These are phyloP conservation scores for Callaeas wilsoni DNA, from an alignment of 2,113 vertebrate genomes.

Conservation along the genomic window DNA sequence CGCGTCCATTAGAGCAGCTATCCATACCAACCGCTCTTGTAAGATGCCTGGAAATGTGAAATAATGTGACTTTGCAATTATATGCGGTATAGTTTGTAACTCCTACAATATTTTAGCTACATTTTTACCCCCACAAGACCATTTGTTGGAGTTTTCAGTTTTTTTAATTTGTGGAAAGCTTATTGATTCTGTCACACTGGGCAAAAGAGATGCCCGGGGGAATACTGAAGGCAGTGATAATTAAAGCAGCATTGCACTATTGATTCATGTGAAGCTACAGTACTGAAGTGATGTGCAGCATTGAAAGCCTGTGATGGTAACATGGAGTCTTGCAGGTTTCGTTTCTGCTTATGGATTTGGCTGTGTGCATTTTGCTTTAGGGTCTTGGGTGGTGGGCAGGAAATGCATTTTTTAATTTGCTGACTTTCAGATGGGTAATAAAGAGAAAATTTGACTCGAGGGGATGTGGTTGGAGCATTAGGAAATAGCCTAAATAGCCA, in stretches of 20 bases:
- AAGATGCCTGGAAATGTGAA: not conserved
- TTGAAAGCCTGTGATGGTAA: conserved; percentile 6
- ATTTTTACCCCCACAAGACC: not conserved
- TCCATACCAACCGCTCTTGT: not conserved
- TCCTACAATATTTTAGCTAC: not conserved
- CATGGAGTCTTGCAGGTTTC: not conserved
- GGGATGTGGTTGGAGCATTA: not conserved
- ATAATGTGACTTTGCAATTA: not conserved
- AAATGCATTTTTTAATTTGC: conserved; percentile 14
- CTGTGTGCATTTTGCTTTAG: not conserved
- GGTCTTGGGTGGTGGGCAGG: not conserved
- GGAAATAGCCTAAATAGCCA: not conserved
- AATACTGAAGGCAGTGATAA: conserved; percentile 32
- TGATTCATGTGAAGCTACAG: conserved; percentile 9
- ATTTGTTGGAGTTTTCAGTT: conserved; percentile 9
- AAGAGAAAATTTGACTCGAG: not conserved
- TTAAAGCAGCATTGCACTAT: conserved; percentile 21
- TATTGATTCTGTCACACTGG: conserved; percentile 9
- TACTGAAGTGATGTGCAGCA: not conserved
- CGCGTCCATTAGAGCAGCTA: not conserved
- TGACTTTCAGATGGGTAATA: not conserved
- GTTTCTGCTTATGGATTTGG: not conserved
- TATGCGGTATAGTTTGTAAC: not conserved
- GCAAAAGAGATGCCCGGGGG: not conserved
- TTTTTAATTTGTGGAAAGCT: conserved; percentile 43